Conservation (phyloP, 2,797 vertebrate genomes). For the Muraenolepis orangiensis region DNA sequence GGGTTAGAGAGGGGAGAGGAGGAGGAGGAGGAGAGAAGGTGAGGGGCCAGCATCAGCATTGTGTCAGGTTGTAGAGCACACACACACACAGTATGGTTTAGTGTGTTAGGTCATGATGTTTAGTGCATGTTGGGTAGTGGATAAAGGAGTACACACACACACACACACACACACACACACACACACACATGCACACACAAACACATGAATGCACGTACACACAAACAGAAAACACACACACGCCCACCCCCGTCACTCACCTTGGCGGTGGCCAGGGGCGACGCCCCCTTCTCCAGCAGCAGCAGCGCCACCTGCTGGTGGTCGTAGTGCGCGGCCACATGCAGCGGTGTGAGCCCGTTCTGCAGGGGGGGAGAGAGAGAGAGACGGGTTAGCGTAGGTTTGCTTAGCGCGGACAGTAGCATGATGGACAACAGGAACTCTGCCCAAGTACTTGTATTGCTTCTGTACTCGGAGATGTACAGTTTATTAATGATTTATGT, state of each 20-base stretch:
- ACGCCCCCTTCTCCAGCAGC: constrained; percentile 94
- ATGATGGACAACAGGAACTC: neutral
- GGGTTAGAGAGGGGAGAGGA: constrained; percentile 21
- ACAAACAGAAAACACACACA: neutral
- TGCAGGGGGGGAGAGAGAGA: constrained; percentile 74
- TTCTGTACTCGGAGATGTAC: too few relatives aligned
- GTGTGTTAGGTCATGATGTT: too few relatives aligned
- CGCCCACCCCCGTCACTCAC: constrained; percentile 70
- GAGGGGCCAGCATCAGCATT: too few relatives aligned
- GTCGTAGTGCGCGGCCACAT: constrained; percentile 97
- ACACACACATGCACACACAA: neutral
- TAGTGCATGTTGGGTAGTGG: neutral
- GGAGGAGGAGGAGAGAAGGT: neutral
- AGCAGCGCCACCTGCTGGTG: constrained; percentile 98
- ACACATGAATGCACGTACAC: neutral
- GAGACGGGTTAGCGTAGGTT: neutral
- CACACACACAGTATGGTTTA: too few relatives aligned
- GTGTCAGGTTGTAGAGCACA: too few relatives aligned
- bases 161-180: too few relatives aligned
- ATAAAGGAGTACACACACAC: neutral
- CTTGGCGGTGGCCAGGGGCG: constrained; percentile 90
- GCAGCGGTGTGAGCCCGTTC: constrained; percentile 97
- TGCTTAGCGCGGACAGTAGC: neutral
- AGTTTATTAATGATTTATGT: too few relatives aligned
- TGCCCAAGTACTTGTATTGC: neutral